These are phyloP conservation scores for Eurypyga helias DNA, from an alignment of 2,113 vertebrate species.

Conservation along the genomic window DNA sequence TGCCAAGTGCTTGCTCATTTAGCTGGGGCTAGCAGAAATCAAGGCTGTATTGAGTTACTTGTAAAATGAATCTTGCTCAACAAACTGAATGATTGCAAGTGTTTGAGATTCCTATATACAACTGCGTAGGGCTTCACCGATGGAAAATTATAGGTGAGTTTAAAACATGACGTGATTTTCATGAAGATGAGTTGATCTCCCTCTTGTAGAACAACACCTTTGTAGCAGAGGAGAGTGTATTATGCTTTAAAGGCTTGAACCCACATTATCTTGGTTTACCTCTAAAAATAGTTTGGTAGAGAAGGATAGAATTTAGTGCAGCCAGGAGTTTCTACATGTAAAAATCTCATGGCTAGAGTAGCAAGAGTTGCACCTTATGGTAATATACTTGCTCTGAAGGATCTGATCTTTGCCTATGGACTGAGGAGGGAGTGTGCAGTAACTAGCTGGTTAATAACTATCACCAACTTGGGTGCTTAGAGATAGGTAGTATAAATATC, in stretches of 20 bases:
- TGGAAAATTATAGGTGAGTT: not conserved
- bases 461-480: not conserved
- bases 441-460: not conserved
- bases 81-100: not conserved
- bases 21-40: not conserved
- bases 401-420: not conserved
- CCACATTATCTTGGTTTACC: not conserved
- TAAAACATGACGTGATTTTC: not conserved
- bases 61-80: not conserved
- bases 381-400: not conserved
- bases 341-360: not conserved
- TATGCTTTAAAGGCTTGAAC: not conserved
- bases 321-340: not conserved
- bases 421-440: not conserved
- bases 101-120: not conserved
- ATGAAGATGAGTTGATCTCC: not conserved
- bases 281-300: not conserved
- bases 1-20: not conserved
- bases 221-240: not conserved
- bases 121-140: not conserved
- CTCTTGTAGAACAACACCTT: not conserved
- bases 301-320: not conserved
- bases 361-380: not conserved
- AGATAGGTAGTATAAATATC: not conserved
- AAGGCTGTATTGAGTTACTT: not conserved